A percentile compares a stretch with the other conserved stretches of the same genome.
Conservation (phyloP, 2,797 vertebrate genomes). For the Halcyon smyrnensis region DNA sequence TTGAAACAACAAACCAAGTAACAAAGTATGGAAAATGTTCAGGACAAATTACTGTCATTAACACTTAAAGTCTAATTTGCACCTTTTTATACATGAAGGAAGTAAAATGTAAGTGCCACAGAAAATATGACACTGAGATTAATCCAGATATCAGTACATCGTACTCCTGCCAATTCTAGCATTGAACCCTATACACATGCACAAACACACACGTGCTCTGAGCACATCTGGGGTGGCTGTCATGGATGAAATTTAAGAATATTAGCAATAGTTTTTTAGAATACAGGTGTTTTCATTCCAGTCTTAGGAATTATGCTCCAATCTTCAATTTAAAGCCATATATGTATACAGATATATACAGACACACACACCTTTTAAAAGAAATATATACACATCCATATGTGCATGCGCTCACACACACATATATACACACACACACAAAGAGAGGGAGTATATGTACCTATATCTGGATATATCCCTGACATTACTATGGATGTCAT, state of each 20-base stretch:
- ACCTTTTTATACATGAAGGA: constrained; percentile 21
- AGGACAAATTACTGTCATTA: constrained; percentile 8
- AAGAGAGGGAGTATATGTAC: constrained; percentile 11
- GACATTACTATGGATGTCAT: constrained; percentile 58
- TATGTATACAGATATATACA: not conserved
- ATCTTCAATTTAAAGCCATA: constrained; percentile 12
- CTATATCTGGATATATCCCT: constrained; percentile 75
- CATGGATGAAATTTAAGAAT: not conserved
- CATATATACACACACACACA: not conserved
- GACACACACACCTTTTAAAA: not conserved
- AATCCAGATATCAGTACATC: constrained; percentile 68
- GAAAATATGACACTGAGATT: constrained; percentile 65
- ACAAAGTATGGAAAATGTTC: not conserved
- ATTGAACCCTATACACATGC: not conserved
- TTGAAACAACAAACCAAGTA: constrained; percentile 1
- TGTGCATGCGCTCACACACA: not conserved
- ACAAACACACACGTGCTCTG: not conserved
- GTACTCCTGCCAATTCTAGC: not conserved
- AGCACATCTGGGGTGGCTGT: not conserved
- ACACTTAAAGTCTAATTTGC: constrained; percentile 19
- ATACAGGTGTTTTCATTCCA: not conserved
- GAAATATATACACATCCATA: not conserved
- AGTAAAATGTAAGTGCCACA: constrained; percentile 35
- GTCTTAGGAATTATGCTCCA: not conserved
- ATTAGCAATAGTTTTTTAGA: not conserved